Evolutionary conservation across 2,888 invertebrate species (phyloP).

Genomic region (Neoaliturus tenellus): DNA sequence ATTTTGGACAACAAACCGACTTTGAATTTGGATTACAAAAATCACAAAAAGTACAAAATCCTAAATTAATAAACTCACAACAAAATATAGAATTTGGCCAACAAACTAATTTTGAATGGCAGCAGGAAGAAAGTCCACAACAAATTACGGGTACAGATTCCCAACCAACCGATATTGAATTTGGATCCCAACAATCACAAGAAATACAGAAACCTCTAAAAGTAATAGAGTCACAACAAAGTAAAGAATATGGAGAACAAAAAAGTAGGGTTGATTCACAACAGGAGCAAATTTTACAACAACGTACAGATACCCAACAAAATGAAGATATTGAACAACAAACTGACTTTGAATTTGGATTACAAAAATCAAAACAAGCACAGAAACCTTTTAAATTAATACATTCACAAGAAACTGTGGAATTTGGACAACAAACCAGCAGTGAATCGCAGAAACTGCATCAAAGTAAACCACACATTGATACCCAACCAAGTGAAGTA

Average conservation of each 20-base stretch:
- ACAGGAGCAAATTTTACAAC: constrained; percentile 53
- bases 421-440: constrained; percentile 46
- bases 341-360: constrained; percentile 30
- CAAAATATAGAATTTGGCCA: constrained; percentile 61
- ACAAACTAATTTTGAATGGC: constrained; percentile 17
- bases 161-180: no score
- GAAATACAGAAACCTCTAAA: constrained; percentile 36
- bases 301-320: constrained; percentile 52
- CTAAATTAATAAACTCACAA: constrained; percentile 62
- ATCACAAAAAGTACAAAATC: constrained; percentile 3
- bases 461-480: constrained; percentile 2
- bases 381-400: constrained; percentile 31
- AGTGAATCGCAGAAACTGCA: constrained; percentile 56
- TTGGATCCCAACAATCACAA: no score
- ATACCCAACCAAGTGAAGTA: constrained; percentile 33
- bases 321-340: constrained; percentile 60
- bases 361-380: constrained; percentile 3
- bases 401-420: constrained; percentile 65
- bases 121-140: not conserved
- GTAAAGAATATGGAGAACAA: constrained; percentile 59
- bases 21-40: constrained; percentile 15
- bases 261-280: constrained; percentile 59
- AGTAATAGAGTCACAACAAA: constrained; percentile 63
- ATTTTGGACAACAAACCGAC: constrained; percentile 59
- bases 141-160: constrained; percentile 48